Conservation (phyloP, 2,888 invertebrate species). For the Theristus sp. region DNA sequence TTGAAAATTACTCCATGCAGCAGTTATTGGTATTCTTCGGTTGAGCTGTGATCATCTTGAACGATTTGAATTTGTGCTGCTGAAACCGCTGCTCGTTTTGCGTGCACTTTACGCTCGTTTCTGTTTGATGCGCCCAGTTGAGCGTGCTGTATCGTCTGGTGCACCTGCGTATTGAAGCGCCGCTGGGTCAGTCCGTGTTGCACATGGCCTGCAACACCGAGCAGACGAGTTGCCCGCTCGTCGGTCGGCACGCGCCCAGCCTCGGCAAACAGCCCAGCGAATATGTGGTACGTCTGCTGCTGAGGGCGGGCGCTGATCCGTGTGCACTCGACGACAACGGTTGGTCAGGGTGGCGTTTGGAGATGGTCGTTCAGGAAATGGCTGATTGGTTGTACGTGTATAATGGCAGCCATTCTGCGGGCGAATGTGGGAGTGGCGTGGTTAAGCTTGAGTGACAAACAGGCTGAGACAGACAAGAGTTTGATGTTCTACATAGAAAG, state of each 20-base stretch:
- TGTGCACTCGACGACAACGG: conserved; percentile 56
- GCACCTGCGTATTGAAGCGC: conserved; percentile 43
- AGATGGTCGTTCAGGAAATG: background rate
- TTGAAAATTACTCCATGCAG: background rate
- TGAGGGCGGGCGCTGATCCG: conserved; percentile 62
- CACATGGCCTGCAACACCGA: conserved; percentile 74
- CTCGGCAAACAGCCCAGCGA: conserved; percentile 45
- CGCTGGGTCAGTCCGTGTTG: conserved; percentile 31
- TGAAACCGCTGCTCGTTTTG: too few species aligned
- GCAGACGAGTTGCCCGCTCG: conserved; percentile 31
- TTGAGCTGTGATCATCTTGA: too few species aligned
- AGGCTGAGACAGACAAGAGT: too few species aligned
- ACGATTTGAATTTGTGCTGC: too few species aligned
- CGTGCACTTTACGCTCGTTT: too few species aligned
- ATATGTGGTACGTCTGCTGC: conserved; percentile 50
- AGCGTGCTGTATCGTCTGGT: conserved; percentile 49
- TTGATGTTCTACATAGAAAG: too few species aligned
- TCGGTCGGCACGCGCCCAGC: background rate
- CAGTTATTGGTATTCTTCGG: too few species aligned
- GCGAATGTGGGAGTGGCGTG: too few species aligned
- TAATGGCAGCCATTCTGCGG: too few species aligned
- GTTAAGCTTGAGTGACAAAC: too few species aligned
- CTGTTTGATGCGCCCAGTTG: background rate
- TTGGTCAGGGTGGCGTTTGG: background rate
- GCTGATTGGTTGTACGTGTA: background rate